Base-by-base conservation (phyloP, 2,888 invertebrate species). In the Steinernema scapterisci region DNA sequence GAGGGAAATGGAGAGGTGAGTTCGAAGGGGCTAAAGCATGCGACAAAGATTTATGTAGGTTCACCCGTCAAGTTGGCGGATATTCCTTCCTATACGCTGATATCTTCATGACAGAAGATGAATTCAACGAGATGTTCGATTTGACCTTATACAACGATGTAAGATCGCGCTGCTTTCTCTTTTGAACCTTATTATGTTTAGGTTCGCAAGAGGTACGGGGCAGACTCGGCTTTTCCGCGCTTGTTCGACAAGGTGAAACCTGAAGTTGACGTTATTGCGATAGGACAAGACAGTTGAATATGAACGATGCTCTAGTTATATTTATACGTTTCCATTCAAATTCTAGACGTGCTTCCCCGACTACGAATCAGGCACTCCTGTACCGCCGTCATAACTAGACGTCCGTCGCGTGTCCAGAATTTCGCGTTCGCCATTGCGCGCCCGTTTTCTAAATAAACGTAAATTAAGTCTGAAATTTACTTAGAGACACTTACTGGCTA, bases 71-170 rank as follows among this genome's bases (percentile, higher is more conserved):
- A 44, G 91, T 92, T 0, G 92, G 92, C 0, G 92, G 92, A 0
- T 91, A 92, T 1, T 83, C 86, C 0, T 92, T 92, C 85, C 86
- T 92, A 23, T 92, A 92, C 79, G 92, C 92, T 0, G 92, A 92
- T 84, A 92, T 92, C 51, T 92, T 92, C 82, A 92, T 92, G 92
- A 91, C 89, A 0, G 88, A 89, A 16, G 86, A 90, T 31, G 92
- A 92, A 84, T 92, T 92, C 84, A 91, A 91, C 79, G 89, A 90
- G 81, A 92, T 92, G 92, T 92, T 92, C 82, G 92, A 92, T 87
- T 87, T 92, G 82, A 89, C 89, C 0, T 86, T 92, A 78, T 92
- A 92, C 82, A 91, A 92, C 79, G 84, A 86, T 31, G 92, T 92
- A 44, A 9, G 38, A 38, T 38, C 5, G 5, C 9, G 38, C 9